Base-by-base conservation (phyloP, 2,888 invertebrate genomes). In the Mythimna albipuncta region DNA sequence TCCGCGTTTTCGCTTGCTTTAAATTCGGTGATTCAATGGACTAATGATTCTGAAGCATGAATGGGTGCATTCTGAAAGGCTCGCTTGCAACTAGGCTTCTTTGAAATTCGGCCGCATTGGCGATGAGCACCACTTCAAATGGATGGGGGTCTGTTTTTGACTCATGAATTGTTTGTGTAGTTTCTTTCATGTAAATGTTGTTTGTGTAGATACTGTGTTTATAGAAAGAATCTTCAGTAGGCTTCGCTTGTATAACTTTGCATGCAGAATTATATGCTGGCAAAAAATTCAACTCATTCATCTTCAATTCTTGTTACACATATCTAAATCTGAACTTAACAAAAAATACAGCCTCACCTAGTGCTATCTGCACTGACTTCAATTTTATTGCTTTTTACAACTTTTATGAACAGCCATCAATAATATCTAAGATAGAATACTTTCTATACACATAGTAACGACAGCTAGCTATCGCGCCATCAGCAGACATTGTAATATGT, bases 11-110 rank as follows among this genome's bases (percentile, higher is more conserved):
- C 85, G 88, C 88, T 86, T 81, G 82, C 89, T 89, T 91, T 87
- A 92, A 93, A 91, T 94, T 94, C 90, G 95, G 94, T 90, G 89
- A 93, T 94, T 95, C 93, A 95, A 94, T 94, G 90, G 91, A 90
- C 90, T 94, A 94, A 94, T 94, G 93, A 92, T 91, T 91, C 88
- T 87, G 90, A 87, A 87, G 88, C 84, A 89, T 93, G 92, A 93
- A 94, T 93, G 90, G 89, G 77, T 91, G 91, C 91, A 91, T 92
- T 89, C 89, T 90, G 90, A 91, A 86, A 86, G 74, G 84, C 88
- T 88, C 62, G 91, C 91, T 91, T 91, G 91, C 90, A 90, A 89
- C 90, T 86, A 85, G 85, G 78, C 84, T 85, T 89, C 85, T 90
- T 90, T 87, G 87, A 87, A 89, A 87, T 88, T 84, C 81, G 87